Base-by-base conservation (phyloP, 2,797 vertebrate species). In the Acipenser oxyrinchus region DNA sequence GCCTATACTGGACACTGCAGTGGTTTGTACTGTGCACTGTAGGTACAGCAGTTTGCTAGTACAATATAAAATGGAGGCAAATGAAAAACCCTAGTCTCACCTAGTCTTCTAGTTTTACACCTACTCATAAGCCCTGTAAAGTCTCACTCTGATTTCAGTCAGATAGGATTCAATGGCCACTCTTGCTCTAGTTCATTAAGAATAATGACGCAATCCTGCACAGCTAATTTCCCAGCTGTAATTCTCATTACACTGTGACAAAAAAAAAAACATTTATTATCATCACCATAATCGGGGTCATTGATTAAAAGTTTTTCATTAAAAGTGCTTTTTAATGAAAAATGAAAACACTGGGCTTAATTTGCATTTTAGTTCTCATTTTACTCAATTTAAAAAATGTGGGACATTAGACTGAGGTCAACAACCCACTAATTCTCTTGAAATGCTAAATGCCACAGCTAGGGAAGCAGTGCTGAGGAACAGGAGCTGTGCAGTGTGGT, bases 281-380 rank as follows among this genome's bases (percentile, higher is more conserved):
- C 6, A 37, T 55, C n/a, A 10, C n/a, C 52, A 9, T 55, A 55
- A 62, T n/a, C 1, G 6, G 18, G 60, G 60, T n/a, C 13, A 55
- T 55, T 55, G 52, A 55, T 55, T 55, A 55, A 55, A 55, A 55
- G n/a, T 55, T 55, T n/a, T n/a, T n/a, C n/a, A n/a, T n/a, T n/a
- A n/a, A n/a, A n/a, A n/a, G 52, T 55, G 52, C 52, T 55, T 55
- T 55, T 7, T 55, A 55, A 55, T 55, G 52, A 55, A 55, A 55
- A 37, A 4, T 4, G 0, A 55, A 55, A 9, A 55, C n/a, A 55
- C 6, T 55, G 52, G n/a, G 52, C 52, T 10, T 10, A 55, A 55
- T 55, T 55, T 55, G 52, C 52, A 55, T 55, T n/a, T 55, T n/a
- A 55, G 3, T 55, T 55, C 52, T 55, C 9, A 55, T 55, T 9